Percentiles rank a stretch among this genome's conserved stretches.
Conservation (phyloP, 2,888 invertebrate genomes). For the Oscheius sp. region DNA sequence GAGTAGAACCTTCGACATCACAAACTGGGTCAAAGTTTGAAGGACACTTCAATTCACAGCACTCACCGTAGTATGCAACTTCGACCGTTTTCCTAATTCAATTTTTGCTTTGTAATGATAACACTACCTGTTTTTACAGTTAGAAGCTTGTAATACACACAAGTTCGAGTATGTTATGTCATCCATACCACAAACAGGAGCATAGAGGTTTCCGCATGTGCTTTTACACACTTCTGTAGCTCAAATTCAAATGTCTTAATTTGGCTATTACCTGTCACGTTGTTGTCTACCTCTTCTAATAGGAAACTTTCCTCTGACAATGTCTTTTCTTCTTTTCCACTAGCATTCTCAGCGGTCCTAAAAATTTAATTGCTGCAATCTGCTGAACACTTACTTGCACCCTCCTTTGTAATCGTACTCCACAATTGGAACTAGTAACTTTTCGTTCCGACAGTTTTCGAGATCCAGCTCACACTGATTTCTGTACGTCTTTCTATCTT, state of each 20-base stretch:
- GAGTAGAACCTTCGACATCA: constrained; percentile 53
- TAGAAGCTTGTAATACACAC: constrained; percentile 59
- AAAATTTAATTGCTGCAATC: background rate
- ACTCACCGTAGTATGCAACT: constrained; percentile 54
- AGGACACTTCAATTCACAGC: constrained; percentile 53
- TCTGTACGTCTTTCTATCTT: constrained; percentile 59
- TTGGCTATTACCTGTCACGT: background rate
- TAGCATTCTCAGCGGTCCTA: background rate
- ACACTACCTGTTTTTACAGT: constrained; percentile 40
- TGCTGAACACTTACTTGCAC: constrained; percentile 39
- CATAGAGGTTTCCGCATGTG: constrained; percentile 60
- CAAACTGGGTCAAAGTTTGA: constrained; percentile 61
- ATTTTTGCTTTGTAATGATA: background rate
- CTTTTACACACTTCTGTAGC: constrained; percentile 33
- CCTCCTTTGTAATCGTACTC: constrained; percentile 37
- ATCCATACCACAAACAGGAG: constrained; percentile 67
- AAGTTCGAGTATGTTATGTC: constrained; percentile 64
- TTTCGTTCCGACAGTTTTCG: constrained; percentile 51
- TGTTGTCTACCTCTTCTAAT: background rate
- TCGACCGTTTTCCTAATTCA: constrained; percentile 20
- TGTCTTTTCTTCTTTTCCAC: constrained; percentile 6
- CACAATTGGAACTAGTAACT: constrained; percentile 51
- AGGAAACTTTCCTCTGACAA: background rate
- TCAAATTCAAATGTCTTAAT: too few species aligned
- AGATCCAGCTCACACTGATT: constrained; percentile 54